Evolutionary conservation across 2,888 invertebrate species (phyloP).

Genomic region (Willowsia nigromaculata): DNA sequence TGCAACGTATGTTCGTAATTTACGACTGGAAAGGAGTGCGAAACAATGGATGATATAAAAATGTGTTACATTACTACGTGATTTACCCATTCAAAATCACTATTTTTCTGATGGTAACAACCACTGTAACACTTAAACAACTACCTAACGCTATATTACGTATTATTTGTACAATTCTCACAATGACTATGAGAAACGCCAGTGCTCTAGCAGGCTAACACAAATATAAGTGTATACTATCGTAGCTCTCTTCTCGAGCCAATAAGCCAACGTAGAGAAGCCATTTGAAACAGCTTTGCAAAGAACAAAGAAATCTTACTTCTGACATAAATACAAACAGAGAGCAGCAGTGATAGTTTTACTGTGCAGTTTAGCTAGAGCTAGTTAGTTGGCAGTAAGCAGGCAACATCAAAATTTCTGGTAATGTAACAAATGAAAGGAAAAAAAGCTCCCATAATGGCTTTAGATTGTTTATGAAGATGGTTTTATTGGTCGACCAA

Average conservation of each 20-base stretch:
- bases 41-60: slow-evolving; percentile 51
- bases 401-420: slow-evolving; percentile 45
- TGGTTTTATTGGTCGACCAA: slow-evolving; percentile 78
- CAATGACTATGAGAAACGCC: not conserved
- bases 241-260: not conserved
- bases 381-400: slow-evolving; percentile 15
- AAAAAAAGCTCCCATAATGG: slow-evolving; percentile 67
- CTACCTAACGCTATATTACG: slow-evolving; percentile 19
- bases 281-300: slow-evolving; percentile 29
- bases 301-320: slow-evolving; percentile 19
- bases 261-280: slow-evolving; percentile 24
- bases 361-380: not conserved
- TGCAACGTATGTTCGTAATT: slow-evolving; percentile 75
- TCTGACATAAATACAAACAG: slow-evolving; percentile 28
- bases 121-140: slow-evolving; percentile 28
- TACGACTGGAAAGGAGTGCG: slow-evolving; percentile 56
- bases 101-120: slow-evolving; percentile 26
- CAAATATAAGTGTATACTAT: not conserved
- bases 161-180: slow-evolving; percentile 27
- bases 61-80: slow-evolving; percentile 62
- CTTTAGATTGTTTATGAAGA: slow-evolving; percentile 78
- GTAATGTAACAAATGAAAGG: slow-evolving; percentile 55
- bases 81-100: slow-evolving; percentile 58
- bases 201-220: not conserved
- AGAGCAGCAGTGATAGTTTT: slow-evolving; percentile 29